Conservation (phyloP, 2,797 vertebrate genomes). For the Coendou prehensilis region DNA sequence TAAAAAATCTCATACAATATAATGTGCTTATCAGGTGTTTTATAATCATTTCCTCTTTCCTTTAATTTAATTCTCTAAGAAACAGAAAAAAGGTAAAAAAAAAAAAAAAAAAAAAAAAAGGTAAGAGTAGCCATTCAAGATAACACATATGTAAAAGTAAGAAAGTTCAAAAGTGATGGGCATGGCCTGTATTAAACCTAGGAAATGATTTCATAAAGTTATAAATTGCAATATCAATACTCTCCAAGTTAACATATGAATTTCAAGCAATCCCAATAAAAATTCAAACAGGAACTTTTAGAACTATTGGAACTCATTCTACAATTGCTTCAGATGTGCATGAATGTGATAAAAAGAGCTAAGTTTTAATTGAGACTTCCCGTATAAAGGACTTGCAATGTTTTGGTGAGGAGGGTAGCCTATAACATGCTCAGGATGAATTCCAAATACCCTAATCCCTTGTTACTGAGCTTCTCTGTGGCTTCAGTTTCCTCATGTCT, state of each 20-base stretch:
- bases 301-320: background rate
- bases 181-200: background rate
- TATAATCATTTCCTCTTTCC: background rate
- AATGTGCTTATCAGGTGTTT: background rate
- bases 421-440: background rate
- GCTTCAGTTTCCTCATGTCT: background rate
- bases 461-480: background rate
- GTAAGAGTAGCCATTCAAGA: background rate
- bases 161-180: background rate
- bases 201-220: background rate
- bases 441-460: background rate
- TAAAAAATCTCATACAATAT: background rate
- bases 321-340: background rate
- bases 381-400: background rate
- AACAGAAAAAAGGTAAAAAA: background rate
- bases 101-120: background rate
- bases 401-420: background rate
- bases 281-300: constrained; percentile 6
- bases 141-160: background rate
- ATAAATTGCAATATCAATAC: background rate
- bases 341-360: background rate
- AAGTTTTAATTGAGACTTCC: background rate
- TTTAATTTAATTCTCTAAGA: background rate
- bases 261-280: background rate
- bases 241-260: background rate